Base-by-base conservation (phyloP, 1,140 invertebrate genomes). In the Saccostrea echinata region DNA sequence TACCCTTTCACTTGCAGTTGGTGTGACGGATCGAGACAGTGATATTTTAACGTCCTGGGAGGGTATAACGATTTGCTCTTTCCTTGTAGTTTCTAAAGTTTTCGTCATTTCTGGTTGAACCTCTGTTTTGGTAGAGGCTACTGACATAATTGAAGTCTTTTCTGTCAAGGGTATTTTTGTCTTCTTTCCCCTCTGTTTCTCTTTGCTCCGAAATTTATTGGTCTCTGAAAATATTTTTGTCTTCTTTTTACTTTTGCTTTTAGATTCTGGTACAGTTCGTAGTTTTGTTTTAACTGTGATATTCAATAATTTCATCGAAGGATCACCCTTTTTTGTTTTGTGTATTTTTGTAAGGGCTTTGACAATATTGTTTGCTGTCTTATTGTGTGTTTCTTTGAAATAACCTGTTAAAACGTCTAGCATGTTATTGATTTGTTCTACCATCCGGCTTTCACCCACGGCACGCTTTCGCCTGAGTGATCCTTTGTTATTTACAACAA, bases 351-450 rank as follows among this genome's bases (percentile, higher is more conserved):
- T 76, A 12, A 76, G 68, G 3, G 68, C 68, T 33, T 76, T 27
- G 11, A 76, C 68, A 13, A 76, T 76, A 33, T 76, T 76, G 27
- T 76, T 76, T 76, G 68, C 68, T 30, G 68, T 76, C 12, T 76
- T 76, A 27, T 76, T 76, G 27, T 76, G 68, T 18, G 68, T 76
- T 30, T 76, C 68, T 30, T 76, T 76, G 11, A 76, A 76, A 83
- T 83, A 83, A n/a, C 52, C 52, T 12, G 81, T 83, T 1, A 83
- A 33, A 27, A 83, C 35, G 18, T 83, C 81, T 0, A 83, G 16
- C 81, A 83, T 83, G 21, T 51, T 51, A 51, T 83, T 83, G 6
- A 83, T 51, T 21, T 83, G 43, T 12, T 51, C 81, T 18, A 83
- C 81, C 52, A 83, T 53, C 21, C 52, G 11, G 24, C 8, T 83